These are phyloP conservation scores for Typhlomys cinereus DNA, from an alignment of 2,113 vertebrate species.

Conservation along the genomic window DNA sequence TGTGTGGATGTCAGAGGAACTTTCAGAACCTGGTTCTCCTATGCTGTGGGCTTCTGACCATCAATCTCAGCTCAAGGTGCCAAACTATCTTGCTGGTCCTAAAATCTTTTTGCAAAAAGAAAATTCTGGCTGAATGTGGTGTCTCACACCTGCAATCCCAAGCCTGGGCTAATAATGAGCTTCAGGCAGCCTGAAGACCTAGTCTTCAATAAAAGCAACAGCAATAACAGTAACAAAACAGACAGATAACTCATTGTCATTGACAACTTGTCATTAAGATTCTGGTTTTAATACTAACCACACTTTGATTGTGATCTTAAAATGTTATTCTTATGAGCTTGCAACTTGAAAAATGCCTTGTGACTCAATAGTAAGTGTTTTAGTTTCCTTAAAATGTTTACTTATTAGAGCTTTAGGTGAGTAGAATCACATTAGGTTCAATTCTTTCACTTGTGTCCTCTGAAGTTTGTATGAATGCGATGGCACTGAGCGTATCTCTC, in stretches of 20 bases:
- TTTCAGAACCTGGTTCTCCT: too few relatives aligned
- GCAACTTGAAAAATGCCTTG: not conserved
- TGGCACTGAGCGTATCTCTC: too few relatives aligned
- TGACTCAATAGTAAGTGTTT: not conserved
- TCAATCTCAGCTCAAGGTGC: too few relatives aligned
- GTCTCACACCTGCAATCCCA: not conserved
- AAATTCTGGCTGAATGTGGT: too few relatives aligned
- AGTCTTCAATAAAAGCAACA: too few relatives aligned
- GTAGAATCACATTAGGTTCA: not conserved
- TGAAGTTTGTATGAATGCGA: too few relatives aligned
- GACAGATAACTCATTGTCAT: not conserved
- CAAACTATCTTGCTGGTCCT: too few relatives aligned
- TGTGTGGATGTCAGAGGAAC: too few relatives aligned
- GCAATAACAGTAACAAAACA: not conserved
- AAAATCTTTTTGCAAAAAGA: not conserved
- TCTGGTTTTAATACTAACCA: not conserved
- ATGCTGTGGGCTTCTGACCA: too few relatives aligned
- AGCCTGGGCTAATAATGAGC: not conserved
- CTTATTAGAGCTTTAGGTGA: not conserved
- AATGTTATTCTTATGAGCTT: not conserved
- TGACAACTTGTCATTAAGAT: not conserved
- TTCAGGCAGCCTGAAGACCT: not conserved
- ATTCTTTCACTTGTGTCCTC: not conserved
- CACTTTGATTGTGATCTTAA: constrained; percentile 18
- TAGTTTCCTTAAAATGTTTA: too few relatives aligned